phyloP scores from a whole-genome alignment of 2,113 vertebrate species.

The Morone saxatilis region DNA sequence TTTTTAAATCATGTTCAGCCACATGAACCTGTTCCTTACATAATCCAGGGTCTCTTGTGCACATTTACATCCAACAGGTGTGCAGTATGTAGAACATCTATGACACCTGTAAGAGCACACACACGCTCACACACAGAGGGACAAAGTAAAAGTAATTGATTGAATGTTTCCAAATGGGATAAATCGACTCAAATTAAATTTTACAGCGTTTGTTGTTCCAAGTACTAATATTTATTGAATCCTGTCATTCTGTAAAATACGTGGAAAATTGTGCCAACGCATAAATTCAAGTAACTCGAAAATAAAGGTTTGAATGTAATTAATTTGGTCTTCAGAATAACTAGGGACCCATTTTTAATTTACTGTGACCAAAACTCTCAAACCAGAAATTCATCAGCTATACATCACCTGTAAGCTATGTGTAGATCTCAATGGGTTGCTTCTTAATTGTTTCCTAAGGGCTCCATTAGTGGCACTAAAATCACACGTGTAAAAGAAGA shows the following conservation, averaged over 20 bases:
- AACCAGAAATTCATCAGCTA: slow-evolving; percentile 6
- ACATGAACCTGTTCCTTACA: not conserved
- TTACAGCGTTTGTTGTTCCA: not conserved
- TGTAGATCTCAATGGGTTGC: slow-evolving; percentile 40
- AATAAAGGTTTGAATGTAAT: not conserved
- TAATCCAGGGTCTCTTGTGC: not conserved
- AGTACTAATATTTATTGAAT: not conserved
- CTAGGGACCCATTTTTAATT: slow-evolving; percentile 16
- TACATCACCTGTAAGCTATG: slow-evolving; percentile 33
- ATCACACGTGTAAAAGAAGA: slow-evolving; percentile 42
- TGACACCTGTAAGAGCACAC: slow-evolving; percentile 5
- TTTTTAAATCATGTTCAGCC: not conserved
- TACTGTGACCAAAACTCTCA: slow-evolving; percentile 25
- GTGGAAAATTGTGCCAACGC: not conserved
- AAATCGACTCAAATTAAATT: not conserved
- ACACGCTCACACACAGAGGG: not conserved
- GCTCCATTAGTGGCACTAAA: slow-evolving; percentile 59
- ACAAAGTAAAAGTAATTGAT: not conserved
- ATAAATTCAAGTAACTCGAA: not conserved
- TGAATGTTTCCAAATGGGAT: not conserved
- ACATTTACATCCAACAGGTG: slow-evolving; percentile 21
- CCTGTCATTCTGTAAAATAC: not conserved
- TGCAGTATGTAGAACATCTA: not conserved
- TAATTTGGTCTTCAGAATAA: not conserved
- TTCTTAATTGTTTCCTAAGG: slow-evolving; percentile 68